Evolutionary conservation across 2,888 invertebrate genomes (phyloP).

Genomic region (Protonemura montana): DNA sequence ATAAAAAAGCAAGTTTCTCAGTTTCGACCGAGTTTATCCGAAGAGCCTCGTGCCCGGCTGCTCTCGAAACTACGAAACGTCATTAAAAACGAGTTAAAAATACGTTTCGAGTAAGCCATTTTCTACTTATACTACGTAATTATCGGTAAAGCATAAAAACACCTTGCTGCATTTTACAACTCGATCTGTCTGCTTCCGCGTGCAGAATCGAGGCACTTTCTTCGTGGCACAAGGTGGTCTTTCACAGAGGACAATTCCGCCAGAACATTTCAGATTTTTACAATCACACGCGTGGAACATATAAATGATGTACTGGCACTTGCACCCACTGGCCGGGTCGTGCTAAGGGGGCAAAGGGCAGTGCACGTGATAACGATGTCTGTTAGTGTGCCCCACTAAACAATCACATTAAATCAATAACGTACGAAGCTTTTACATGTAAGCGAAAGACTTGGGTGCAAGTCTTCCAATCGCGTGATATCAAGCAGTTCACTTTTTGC

Average conservation of each 20-base stretch:
- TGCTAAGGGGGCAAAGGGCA: background rate
- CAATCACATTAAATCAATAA: background rate
- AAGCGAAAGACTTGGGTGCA: background rate
- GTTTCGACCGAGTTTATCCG: background rate
- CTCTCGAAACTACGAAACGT: background rate
- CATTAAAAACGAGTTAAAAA: background rate
- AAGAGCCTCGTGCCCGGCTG: background rate
- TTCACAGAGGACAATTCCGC: background rate
- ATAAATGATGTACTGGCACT: background rate
- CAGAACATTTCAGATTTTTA: background rate
- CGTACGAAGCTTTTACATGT: conserved; percentile 9
- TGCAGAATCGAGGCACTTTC: background rate
- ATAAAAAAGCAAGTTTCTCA: background rate
- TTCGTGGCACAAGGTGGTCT: background rate
- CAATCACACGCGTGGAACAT: background rate
- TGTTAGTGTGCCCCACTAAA: background rate
- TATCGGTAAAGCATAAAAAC: background rate
- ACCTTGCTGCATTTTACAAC: background rate
- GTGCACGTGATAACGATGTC: background rate
- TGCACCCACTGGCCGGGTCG: background rate
- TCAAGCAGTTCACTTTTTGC: background rate
- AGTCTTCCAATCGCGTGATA: background rate
- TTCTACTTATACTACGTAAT: background rate
- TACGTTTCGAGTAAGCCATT: background rate
- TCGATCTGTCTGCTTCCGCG: background rate